Base-by-base conservation (phyloP, 2,113 vertebrate species). In the Hydrochoerus hydrochaeris region DNA sequence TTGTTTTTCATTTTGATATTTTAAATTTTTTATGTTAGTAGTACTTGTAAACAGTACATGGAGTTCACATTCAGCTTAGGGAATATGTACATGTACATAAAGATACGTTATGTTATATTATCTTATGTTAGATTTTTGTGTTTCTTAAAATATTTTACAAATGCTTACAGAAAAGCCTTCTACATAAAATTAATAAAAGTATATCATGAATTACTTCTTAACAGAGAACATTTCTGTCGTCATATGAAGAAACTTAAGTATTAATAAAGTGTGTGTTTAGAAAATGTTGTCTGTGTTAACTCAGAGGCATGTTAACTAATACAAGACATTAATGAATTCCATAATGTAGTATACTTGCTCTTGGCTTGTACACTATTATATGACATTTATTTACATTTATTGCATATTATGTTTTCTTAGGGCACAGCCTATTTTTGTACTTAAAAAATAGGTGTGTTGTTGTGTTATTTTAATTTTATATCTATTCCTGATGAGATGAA, bases 261-360 rank as follows among this genome's bases (percentile, higher is more conserved):
- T 3, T 96, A 71, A 82, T 38, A 73, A 60, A 95, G 26, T 83
- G 2, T 81, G 12, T 94, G 73, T 95, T 89, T 57, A 88, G 44
- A 20, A 96, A 96, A 92, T 88, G 67, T 95, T 95, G 69, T 91
- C 60, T 93, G 52, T 96, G 95, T 88, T 28, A 54, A 91, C 7
- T 81, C 44, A 69, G 52, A 96, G 77, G 10, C n/a, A 97, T 92
- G 41, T 84, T 65, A 95, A 75, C 17, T 10, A 22, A 91, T 65
- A 30, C 10, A 71, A 44, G 13, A 71, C 63, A 20, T 14, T 62
- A 75, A 95, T 92, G 63, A 94, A 83, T 86, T 82, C 69, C 91
- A 80, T 9, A 46, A 78, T 26, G 73, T 3, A 86, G 24, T 57
- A 57, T 44, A 69, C 24, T 7, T 69, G 5, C 80, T 78, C 49